Evolutionary conservation across 2,113 vertebrate species (phyloP), one percentile per base, ranked within the genome.

Genomic region (Gallinago paraguaiae): DNA sequence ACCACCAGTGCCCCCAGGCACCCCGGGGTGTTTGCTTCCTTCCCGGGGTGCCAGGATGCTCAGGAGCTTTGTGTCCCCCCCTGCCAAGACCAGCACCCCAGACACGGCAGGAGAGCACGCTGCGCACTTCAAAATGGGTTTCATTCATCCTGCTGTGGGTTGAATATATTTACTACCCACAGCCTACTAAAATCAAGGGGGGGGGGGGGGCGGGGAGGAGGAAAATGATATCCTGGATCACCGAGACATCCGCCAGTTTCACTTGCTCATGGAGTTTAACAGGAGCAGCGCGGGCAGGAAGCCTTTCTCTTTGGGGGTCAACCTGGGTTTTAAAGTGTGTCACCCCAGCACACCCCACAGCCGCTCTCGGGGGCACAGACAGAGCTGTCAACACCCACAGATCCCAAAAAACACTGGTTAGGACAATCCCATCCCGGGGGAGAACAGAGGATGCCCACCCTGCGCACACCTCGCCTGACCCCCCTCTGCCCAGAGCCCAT

Each of bases 321-420:
- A 84, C 57, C 70, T 68, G 70, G 70, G 91, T 72, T 78, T 93
- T 82, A 95, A 95, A 95, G 61, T 82, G 65, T 92, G 94, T 89
- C 86, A 93, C 69, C 74, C 56, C 9, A 54, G 63, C 77, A 75
- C 61, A 68, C 56, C 80, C 76, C 3, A 0, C 77, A 72, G 77
- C 43, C 5, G 1, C 77, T 72, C 23, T 23, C 60, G 6, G 90
- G 71, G 77, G 56, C 4, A 7, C 72, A 95, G 89, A 76, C 86
- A 79, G 77, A 79, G 74, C 83, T 93, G 94, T 89, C 93, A 95
- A 46, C 86, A 79, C 43, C 27, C 4, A 6, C 57, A 78, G 60
- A 64, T 78, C 71, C 77, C 28, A 30, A 87, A 91, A 88, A 57
- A 43, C 68, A 48, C 63, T 23, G 25, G 45, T 41, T 83, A 69